These are phyloP conservation scores for Rhinella marina DNA, from an alignment of 2,797 vertebrate species.

Conservation along the genomic window DNA sequence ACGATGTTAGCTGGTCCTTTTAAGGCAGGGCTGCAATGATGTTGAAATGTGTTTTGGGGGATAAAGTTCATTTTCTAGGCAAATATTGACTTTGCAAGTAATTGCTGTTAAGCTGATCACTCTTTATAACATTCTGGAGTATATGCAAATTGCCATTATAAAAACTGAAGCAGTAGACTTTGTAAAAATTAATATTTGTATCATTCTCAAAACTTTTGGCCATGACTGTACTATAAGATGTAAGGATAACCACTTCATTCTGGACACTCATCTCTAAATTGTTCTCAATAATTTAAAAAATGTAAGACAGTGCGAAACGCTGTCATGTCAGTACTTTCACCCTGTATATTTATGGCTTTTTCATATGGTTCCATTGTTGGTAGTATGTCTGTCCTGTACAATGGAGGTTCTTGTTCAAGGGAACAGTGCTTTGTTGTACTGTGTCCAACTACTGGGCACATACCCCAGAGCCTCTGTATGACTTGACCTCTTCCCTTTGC, in stretches of 20 bases:
- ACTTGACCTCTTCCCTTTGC: constrained; percentile 59
- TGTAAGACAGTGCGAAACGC: background rate
- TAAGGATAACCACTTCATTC: background rate
- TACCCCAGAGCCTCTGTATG: constrained; percentile 16
- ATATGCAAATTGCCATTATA: no score
- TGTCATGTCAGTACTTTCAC: background rate
- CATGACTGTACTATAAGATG: background rate
- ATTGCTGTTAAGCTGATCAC: no score
- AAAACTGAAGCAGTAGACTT: no score
- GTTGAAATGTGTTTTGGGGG: no score
- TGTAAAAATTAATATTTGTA: no score
- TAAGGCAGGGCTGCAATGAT: no score
- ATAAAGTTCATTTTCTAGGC: no score
- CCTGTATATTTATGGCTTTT: constrained; percentile 8
- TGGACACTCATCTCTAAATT: background rate
- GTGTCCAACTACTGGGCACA: constrained; percentile 14
- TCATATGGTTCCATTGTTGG: constrained; percentile 34
- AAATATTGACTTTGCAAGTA: no score
- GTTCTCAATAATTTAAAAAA: background rate
- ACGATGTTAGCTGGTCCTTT: no score
- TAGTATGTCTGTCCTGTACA: constrained; percentile 23
- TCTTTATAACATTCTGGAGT: no score
- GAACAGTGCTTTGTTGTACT: constrained; percentile 54
- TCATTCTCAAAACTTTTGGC: no score
- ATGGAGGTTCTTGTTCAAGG: constrained; percentile 33